Evolutionary conservation across 2,888 invertebrate species (phyloP).

Genomic region (Sarcophaga caerulescens): DNA sequence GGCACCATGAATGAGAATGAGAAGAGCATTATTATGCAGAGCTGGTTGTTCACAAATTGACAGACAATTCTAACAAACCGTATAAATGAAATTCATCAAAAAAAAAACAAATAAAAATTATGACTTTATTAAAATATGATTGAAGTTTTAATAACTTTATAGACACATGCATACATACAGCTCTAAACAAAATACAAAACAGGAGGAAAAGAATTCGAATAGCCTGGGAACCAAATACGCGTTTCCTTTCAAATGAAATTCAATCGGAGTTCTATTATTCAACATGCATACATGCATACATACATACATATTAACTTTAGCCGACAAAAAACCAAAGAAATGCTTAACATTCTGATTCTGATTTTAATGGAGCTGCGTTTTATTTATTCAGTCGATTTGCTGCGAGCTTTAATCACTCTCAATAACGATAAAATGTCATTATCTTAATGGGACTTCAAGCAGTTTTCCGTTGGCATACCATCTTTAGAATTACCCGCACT

Average conservation of each 20-base stretch:
- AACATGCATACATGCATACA: not conserved
- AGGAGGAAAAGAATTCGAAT: not conserved
- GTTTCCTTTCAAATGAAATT: slow-evolving; percentile 41
- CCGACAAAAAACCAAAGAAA: slow-evolving; percentile 28
- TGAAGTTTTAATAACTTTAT: slow-evolving; percentile 41
- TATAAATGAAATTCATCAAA: not conserved
- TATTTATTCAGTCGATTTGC: too few relatives aligned
- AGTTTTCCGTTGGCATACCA: too few relatives aligned
- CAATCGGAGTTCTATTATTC: slow-evolving; percentile 2
- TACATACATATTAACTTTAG: slow-evolving; percentile 29
- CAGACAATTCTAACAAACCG: slow-evolving; percentile 32
- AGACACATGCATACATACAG: not conserved
- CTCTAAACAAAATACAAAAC: not conserved
- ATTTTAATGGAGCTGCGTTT: too few relatives aligned
- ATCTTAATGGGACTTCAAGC: too few relatives aligned
- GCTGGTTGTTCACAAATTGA: slow-evolving; percentile 31
- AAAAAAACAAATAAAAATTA: slow-evolving; percentile 44
- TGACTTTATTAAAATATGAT: slow-evolving; percentile 62
- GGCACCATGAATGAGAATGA: slow-evolving; percentile 11
- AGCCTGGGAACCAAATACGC: slow-evolving; percentile 55
- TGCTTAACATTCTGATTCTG: not conserved
- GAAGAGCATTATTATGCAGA: slow-evolving; percentile 52
- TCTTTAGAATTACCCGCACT: too few relatives aligned
- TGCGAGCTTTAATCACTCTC: too few relatives aligned
- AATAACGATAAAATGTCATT: too few relatives aligned